Percentiles rank a stretch among this genome's conserved stretches.
Evolutionary conservation across 2,797 vertebrate genomes (phyloP).

Genomic region (Remorina albescens): DNA sequence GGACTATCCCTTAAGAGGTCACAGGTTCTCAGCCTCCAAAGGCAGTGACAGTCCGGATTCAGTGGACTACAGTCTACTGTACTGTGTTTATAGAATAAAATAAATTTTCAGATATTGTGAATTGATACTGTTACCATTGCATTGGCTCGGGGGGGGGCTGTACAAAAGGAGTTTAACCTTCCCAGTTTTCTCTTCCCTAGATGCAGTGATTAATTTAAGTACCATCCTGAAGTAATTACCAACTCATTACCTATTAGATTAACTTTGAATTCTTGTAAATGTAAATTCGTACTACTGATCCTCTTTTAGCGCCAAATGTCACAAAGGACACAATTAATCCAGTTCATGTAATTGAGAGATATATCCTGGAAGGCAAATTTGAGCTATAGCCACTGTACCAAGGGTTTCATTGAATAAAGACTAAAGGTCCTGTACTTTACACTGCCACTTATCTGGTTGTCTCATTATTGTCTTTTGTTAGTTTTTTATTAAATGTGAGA

Average conservation of each 20-base stretch:
- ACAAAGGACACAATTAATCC: not conserved
- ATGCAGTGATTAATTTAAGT: conserved; percentile 26
- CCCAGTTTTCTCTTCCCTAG: conserved; percentile 9
- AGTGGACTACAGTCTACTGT: not conserved
- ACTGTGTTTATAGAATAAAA: not conserved
- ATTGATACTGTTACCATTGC: not conserved
- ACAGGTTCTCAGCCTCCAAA: not conserved
- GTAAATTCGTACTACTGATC: conserved; percentile 32
- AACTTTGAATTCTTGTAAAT: conserved; percentile 40
- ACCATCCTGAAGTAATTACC: conserved; percentile 31
- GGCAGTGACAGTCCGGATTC: not conserved
- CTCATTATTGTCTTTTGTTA: no score
- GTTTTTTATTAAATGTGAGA: no score
- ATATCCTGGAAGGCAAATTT: not conserved
- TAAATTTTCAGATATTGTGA: not conserved
- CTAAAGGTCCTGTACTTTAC: no score
- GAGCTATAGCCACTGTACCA: not conserved
- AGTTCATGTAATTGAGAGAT: not conserved
- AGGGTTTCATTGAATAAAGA: no score
- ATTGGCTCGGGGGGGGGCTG: conserved; percentile 17
- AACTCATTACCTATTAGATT: conserved; percentile 48
- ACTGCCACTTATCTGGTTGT: no score
- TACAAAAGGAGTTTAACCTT: conserved; percentile 10
- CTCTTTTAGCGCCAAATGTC: conserved; percentile 9
- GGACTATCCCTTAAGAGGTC: not conserved